Evolutionary conservation across 2,888 invertebrate genomes (phyloP).

Genomic region (Trichogramma evanescens): DNA sequence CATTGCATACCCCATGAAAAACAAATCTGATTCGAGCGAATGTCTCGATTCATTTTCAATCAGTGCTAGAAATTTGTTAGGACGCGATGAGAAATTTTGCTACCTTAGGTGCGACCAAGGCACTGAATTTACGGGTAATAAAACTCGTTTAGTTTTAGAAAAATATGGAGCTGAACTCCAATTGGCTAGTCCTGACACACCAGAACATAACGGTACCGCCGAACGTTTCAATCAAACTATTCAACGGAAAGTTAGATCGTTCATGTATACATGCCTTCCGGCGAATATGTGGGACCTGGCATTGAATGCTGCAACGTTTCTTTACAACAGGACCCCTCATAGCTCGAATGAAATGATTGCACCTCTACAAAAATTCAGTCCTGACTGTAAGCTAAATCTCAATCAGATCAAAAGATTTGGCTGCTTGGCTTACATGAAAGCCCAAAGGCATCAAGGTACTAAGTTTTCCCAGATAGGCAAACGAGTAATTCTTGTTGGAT

Average conservation of each 20-base stretch:
- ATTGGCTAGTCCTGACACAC: neutral
- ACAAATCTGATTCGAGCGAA: constrained; percentile 13
- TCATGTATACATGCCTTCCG: constrained; percentile 18
- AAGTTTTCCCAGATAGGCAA: no score
- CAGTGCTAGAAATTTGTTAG: constrained; percentile 5
- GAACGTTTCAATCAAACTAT: neutral
- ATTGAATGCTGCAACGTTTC: constrained; percentile 15
- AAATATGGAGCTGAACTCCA: constrained; percentile 1
- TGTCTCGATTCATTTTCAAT: constrained; percentile 4
- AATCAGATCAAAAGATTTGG: constrained; percentile 18
- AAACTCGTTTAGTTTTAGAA: constrained; percentile 1
- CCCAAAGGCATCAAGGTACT: no score
- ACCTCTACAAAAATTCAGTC: constrained; percentile 16
- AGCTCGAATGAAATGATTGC: constrained; percentile 14
- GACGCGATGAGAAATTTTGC: constrained; percentile 4
- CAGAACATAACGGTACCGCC: neutral
- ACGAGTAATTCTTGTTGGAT: no score
- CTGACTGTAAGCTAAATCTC: constrained; percentile 12
- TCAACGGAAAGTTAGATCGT: constrained; percentile 7
- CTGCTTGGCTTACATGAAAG: no score
- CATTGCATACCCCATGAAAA: constrained; percentile 21
- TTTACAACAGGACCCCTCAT: constrained; percentile 19
- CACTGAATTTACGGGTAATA: constrained; percentile 4
- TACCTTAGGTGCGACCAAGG: constrained; percentile 3
- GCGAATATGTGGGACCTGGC: constrained; percentile 23